Evolutionary conservation across 2,797 vertebrate genomes (phyloP).

Genomic region (Momotus momota): DNA sequence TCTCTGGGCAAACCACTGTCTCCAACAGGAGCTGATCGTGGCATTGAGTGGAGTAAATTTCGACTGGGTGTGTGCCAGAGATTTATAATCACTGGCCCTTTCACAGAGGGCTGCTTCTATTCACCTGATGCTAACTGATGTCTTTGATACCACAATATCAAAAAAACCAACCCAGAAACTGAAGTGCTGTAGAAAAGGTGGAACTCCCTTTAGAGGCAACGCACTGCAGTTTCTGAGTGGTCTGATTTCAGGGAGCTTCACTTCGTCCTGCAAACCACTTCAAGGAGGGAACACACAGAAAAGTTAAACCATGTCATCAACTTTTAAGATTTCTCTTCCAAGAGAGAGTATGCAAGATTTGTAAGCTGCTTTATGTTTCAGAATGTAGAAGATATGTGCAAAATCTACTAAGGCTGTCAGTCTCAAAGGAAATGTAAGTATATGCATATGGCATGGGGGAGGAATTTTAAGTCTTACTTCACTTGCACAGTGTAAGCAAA

Average conservation of each 20-base stretch:
- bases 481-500: constrained; percentile 47
- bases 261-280: not conserved
- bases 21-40: not conserved
- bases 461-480: constrained; percentile 36
- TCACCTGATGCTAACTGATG: not conserved
- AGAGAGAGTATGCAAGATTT: not conserved
- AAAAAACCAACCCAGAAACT: not conserved
- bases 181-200: not conserved
- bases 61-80: not conserved
- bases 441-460: constrained; percentile 30
- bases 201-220: not conserved
- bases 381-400: not conserved
- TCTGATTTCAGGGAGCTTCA: not conserved
- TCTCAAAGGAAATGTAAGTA: constrained; percentile 36
- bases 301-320: not conserved
- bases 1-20: not conserved
- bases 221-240: not conserved
- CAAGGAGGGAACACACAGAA: not conserved
- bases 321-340: constrained; percentile 10
- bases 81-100: not conserved
- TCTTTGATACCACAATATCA: not conserved
- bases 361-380: not conserved
- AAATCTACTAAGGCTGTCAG: constrained; percentile 40
- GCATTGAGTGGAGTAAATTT: not conserved
- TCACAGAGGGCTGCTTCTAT: not conserved